These are phyloP conservation scores for Grammomys dolichurus DNA, from an alignment of 2,113 vertebrate species.

Conservation along the genomic window DNA sequence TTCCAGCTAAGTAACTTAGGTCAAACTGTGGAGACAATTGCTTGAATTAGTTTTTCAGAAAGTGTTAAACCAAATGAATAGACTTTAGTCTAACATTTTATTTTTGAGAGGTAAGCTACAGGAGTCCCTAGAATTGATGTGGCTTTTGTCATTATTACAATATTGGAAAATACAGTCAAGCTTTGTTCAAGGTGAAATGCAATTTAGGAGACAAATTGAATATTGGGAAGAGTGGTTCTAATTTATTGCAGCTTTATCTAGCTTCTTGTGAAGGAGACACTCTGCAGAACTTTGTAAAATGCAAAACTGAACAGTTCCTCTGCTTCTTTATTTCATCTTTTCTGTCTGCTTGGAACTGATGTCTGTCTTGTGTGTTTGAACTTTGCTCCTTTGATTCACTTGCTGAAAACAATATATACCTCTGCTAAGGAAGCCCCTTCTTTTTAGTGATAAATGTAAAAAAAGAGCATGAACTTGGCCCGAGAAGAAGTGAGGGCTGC, in stretches of 20 bases:
- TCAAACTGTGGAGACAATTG: not conserved
- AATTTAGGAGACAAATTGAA: slow-evolving; percentile 59
- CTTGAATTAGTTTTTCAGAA: not conserved
- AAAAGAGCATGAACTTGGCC: slow-evolving; percentile 9
- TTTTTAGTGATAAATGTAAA: slow-evolving; percentile 25
- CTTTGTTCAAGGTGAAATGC: slow-evolving; percentile 45
- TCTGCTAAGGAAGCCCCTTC: slow-evolving; percentile 37
- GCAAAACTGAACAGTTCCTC: slow-evolving; percentile 39
- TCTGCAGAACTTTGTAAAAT: slow-evolving; percentile 50
- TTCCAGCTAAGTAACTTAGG: not conserved
- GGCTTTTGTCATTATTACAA: slow-evolving; percentile 11
- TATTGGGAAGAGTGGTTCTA: slow-evolving; percentile 50
- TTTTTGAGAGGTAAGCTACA: not conserved
- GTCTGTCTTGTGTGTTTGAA: not conserved
- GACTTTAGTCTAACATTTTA: not conserved
- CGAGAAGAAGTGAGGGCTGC: not conserved
- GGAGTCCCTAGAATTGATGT: not conserved
- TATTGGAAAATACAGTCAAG: slow-evolving; percentile 4
- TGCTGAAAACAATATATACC: slow-evolving; percentile 56
- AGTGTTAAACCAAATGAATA: slow-evolving; percentile 8
- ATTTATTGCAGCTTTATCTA: slow-evolving; percentile 61
- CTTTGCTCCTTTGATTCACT: slow-evolving; percentile 50
- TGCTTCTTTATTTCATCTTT: slow-evolving; percentile 7
- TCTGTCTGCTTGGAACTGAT: slow-evolving; percentile 26
- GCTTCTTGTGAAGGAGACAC: not conserved